Percentiles rank a stretch among this genome's conserved stretches.
Conservation (phyloP, 2,113 vertebrate species). For the Pseudopipra pipra region DNA sequence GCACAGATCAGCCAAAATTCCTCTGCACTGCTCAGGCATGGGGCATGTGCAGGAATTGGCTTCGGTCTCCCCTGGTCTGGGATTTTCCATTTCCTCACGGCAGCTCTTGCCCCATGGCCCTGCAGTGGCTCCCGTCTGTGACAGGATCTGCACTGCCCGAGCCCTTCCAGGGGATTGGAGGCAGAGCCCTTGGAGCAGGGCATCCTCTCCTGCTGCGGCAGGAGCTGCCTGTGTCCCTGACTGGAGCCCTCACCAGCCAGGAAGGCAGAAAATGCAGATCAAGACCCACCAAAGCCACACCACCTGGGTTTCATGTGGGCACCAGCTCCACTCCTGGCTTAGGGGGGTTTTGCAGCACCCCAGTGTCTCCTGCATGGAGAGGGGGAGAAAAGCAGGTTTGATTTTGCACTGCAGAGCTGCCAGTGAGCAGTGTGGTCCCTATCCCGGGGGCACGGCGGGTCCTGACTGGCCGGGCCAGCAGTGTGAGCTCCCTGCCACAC, state of each 20-base stretch:
- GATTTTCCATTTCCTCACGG: neutral
- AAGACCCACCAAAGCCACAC: rapidly evolving
- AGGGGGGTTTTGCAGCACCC: too few relatives aligned
- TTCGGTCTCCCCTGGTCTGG: rapidly evolving
- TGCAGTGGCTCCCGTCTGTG: rapidly evolving
- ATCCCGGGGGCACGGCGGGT: rapidly evolving
- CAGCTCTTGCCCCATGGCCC: neutral
- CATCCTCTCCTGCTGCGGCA: rapidly evolving
- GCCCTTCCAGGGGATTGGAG: neutral
- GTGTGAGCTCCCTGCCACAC: neutral
- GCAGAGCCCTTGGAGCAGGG: neutral
- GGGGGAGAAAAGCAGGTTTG: too few relatives aligned
- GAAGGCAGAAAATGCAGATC: rapidly evolving
- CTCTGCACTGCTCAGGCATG: neutral
- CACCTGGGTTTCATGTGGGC: rapidly evolving
- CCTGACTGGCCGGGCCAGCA: neutral
- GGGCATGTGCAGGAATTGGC: neutral
- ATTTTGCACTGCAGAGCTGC: neutral
- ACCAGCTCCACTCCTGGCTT: neutral
- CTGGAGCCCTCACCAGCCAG: neutral
- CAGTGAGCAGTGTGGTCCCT: rapidly evolving
- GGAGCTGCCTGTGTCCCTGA: rapidly evolving
- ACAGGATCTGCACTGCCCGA: rapidly evolving
- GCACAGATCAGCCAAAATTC: neutral
- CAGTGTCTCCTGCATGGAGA: rapidly evolving